phyloP scores from a whole-genome alignment of 2,113 vertebrate genomes.

The Pandion haliaetus region DNA sequence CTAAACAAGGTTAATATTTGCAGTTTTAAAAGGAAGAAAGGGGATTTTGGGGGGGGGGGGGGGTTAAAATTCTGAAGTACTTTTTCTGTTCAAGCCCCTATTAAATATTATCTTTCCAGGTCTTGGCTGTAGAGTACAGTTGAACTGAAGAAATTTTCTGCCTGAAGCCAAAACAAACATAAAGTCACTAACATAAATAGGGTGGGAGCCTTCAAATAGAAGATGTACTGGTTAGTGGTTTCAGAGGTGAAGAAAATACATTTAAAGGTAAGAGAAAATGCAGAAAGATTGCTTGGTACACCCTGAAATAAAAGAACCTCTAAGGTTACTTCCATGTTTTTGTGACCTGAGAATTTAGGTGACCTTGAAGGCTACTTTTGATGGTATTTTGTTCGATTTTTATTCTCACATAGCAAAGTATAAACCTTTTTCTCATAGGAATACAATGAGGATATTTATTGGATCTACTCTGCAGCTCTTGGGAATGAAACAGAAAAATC shows the following conservation, averaged over 20 bases:
- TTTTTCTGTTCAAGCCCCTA: not conserved
- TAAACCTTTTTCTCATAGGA: not conserved
- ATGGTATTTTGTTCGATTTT: not conserved
- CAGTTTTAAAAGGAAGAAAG: not conserved
- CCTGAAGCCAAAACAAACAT: slow-evolving; percentile 38
- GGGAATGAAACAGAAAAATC: not conserved
- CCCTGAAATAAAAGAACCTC: not conserved
- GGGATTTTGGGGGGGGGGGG: not conserved
- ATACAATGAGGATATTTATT: not conserved
- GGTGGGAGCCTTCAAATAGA: not conserved
- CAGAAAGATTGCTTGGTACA: not conserved
- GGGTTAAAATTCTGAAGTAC: not conserved
- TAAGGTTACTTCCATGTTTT: not conserved
- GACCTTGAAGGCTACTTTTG: not conserved
- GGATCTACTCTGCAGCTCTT: not conserved
- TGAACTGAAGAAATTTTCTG: not conserved
- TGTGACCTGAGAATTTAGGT: not conserved
- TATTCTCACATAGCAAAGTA: not conserved
- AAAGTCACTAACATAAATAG: not conserved
- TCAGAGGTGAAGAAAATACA: not conserved
- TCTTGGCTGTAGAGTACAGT: not conserved
- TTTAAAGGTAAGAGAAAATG: not conserved
- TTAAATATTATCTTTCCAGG: not conserved
- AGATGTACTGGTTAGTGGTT: not conserved
- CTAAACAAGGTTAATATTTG: not conserved